phyloP scores from a whole-genome alignment of 1,140 invertebrate genomes.

The Ostrea edulis region DNA sequence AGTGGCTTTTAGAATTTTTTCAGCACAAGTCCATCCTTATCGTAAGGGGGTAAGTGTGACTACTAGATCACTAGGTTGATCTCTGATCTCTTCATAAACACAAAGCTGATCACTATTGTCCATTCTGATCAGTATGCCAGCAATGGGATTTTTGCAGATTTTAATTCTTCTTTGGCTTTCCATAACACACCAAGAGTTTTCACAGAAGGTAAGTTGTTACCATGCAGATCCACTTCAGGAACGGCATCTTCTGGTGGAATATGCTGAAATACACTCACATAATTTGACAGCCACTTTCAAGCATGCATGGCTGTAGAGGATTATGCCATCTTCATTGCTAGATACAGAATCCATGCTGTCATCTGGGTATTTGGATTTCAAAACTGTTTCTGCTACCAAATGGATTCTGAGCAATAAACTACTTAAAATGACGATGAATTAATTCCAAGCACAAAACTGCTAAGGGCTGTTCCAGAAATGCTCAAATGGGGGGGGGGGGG shows the following conservation, averaged over 20 bases:
- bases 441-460: conserved; percentile 46
- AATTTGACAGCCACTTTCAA: conserved; percentile 59
- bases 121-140: too few species aligned
- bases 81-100: too few species aligned
- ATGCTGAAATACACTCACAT: conserved; percentile 30
- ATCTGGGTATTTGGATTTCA: conserved; percentile 56
- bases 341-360: conserved; percentile 53
- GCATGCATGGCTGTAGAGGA: conserved; percentile 49
- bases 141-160: background rate
- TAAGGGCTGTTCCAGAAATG: too few species aligned
- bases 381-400: conserved; percentile 47
- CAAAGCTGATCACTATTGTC: too few species aligned
- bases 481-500: too few species aligned
- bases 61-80: too few species aligned
- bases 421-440: conserved; percentile 48
- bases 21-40: too few species aligned
- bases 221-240: conserved; percentile 45
- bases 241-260: conserved; percentile 45
- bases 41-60: too few species aligned
- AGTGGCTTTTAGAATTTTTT: background rate
- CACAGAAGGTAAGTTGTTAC: conserved; percentile 47
- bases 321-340: conserved; percentile 39
- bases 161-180: conserved; percentile 53
- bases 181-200: conserved; percentile 57
- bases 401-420: conserved; percentile 35